Base-by-base conservation (phyloP, 2,797 vertebrate genomes). In the Sebastes baramenuke region DNA sequence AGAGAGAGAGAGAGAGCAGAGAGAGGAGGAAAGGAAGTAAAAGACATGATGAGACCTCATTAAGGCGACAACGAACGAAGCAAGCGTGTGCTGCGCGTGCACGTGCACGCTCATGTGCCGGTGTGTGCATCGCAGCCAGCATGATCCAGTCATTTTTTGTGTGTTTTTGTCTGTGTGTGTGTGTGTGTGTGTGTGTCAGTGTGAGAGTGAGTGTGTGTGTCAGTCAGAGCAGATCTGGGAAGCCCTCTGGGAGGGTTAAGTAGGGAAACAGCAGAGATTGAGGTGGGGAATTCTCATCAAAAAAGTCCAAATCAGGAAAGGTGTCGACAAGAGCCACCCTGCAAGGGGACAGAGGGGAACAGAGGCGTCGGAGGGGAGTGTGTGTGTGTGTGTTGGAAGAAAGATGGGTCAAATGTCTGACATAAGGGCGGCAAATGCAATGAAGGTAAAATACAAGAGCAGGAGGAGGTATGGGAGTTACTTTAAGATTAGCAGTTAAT, bases 261-360 rank as follows among this genome's bases (percentile, higher is more conserved):
- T 94, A 94, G 76, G 93, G 94, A 95, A 95, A 89, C 85, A 88
- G 88, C 89, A 79, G 83, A 96, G 94, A 96, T 95, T 95, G 92
- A 95, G 92, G 91, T 94, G 89, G 92, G 92, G 90, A 95, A 94
- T 95, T 95, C 94, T 95, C 91, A 90, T 94, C 85, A 87, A 85
- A 95, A 91, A 78, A 8, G 70, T 94, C 94, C 94, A 96, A 95
- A 96, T 96, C 72, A 60, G 90, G 95, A 95, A 95, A 94, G 92
- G 92, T 94, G 93, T 90, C 92, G 88, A 78, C 85, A 82, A 79
- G 83, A 93, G 90, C 88, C 88, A 91, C 88, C 81, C 87, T 87
- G 87, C 67, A 12, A 86, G 74, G 87, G 90, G 90, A 90, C 89
- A 68, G 86, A 90, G 83, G 83, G 87, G 80, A 88, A 59, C 69